These are phyloP conservation scores for Latrodectus elegans DNA, from an alignment of 2,888 invertebrate genomes.

Conservation along the genomic window DNA sequence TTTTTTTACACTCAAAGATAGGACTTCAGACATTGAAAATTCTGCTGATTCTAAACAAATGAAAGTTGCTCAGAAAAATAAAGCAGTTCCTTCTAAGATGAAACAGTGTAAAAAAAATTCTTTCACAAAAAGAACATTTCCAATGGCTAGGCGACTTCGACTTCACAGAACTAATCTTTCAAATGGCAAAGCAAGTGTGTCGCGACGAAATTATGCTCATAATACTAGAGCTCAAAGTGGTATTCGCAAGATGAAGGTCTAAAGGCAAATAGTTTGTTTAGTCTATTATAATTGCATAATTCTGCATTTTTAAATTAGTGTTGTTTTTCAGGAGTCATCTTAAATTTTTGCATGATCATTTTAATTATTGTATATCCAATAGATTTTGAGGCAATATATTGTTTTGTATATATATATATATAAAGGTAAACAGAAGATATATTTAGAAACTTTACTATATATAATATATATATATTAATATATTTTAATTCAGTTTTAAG, in stretches of 20 bases:
- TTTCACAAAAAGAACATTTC: conserved; percentile 15
- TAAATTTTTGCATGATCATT: no score
- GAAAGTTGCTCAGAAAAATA: conserved; percentile 15
- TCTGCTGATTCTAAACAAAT: conserved; percentile 9
- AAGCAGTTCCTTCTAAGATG: conserved; percentile 23
- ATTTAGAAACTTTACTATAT: no score
- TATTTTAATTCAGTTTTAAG: no score
- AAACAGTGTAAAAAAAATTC: conserved; percentile 52
- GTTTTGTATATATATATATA: no score
- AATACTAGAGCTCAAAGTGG: conserved; percentile 56
- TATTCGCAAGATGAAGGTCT: conserved; percentile 57
- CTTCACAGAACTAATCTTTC: conserved; percentile 22
- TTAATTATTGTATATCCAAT: no score
- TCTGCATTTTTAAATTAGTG: no score
- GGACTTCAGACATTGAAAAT: conserved; percentile 46
- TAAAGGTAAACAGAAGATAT: no score
- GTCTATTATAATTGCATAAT: no score
- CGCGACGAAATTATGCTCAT: conserved; percentile 18
- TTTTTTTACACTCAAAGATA: conserved; percentile 41
- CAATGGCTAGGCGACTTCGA: conserved; percentile 12
- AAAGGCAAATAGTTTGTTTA: background rate
- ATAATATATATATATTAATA: no score
- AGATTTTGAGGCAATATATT: no score
- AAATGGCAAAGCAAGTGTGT: conserved; percentile 7
- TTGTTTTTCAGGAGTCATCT: no score